phyloP scores from a whole-genome alignment of 2,113 vertebrate genomes.

The Montifringilla adamsi region DNA sequence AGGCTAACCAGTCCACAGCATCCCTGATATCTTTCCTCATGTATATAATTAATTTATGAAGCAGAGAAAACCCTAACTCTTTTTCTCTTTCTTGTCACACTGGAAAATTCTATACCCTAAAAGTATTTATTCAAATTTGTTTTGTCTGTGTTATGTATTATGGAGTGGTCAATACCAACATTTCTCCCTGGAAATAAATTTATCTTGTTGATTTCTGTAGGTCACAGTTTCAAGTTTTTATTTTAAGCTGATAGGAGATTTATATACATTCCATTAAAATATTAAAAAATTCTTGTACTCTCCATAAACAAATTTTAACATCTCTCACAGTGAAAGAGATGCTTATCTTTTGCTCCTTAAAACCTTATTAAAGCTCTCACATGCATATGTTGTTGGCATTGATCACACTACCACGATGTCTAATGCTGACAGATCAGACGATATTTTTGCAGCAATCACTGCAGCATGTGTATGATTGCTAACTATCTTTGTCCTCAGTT shows the following conservation, averaged over 20 bases:
- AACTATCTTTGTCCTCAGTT: constrained; percentile 12
- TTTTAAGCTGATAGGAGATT: not conserved
- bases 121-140: not conserved
- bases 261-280: not conserved
- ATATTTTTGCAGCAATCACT: constrained; percentile 19
- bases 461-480: constrained; percentile 6
- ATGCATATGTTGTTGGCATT: not conserved
- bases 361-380: not conserved
- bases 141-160: not conserved
- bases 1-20: not conserved
- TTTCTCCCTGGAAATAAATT: not conserved
- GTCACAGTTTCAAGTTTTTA: not conserved
- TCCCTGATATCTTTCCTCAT: not conserved
- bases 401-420: constrained; percentile 5
- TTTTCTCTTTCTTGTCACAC: not conserved
- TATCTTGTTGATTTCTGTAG: not conserved
- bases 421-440: constrained; percentile 5
- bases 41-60: not conserved
- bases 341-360: not conserved
- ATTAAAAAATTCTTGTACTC: not conserved
- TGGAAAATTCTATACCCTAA: not conserved
- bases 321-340: not conserved
- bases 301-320: not conserved
- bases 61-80: not conserved
- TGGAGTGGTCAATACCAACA: not conserved